Evolutionary conservation across 2,113 vertebrate species (phyloP).

Genomic region (Jaculus jaculus): DNA sequence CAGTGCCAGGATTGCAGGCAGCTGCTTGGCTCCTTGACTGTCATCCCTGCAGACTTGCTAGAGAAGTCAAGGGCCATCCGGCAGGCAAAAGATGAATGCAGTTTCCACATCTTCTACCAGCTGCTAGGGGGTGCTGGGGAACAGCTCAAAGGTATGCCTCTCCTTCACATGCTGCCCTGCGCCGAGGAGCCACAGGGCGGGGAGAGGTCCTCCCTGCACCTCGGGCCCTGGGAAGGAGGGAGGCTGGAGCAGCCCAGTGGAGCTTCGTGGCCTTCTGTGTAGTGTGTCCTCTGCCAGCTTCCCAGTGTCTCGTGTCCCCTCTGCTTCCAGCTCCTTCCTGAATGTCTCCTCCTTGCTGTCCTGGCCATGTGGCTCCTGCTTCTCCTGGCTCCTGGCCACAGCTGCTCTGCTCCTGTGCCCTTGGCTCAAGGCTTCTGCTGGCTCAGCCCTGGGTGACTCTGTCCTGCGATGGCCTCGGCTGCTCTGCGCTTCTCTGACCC

Average conservation of each 20-base stretch:
- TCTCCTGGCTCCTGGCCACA: too few species aligned
- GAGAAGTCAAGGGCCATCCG: conserved; percentile 94
- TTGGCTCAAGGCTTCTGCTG: not conserved
- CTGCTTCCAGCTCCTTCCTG: not conserved
- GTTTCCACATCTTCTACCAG: conserved; percentile 95
- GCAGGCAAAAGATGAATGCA: conserved; percentile 93
- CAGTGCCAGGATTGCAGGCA: not conserved
- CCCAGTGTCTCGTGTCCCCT: not conserved
- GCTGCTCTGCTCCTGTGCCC: not conserved
- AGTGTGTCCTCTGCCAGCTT: too few species aligned
- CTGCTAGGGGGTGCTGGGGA: conserved; percentile 89
- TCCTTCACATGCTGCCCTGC: not conserved
- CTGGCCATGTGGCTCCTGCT: not conserved
- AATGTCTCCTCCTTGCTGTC: too few species aligned
- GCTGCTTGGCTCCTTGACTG: conserved; percentile 78
- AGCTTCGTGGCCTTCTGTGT: too few species aligned
- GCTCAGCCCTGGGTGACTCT: not conserved
- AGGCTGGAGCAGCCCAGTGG: too few species aligned
- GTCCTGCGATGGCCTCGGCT: not conserved
- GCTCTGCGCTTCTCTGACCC: not conserved
- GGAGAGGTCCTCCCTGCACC: too few species aligned
- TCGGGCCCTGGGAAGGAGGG: too few species aligned
- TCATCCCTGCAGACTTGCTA: conserved; percentile 86
- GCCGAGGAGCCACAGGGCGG: not conserved
- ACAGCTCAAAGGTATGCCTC: conserved; percentile 84